Percentiles rank a stretch among this genome's conserved stretches.
These are phyloP conservation scores for Vireo griseus DNA, from an alignment of 2,797 vertebrate genomes.

Conservation along the genomic window DNA sequence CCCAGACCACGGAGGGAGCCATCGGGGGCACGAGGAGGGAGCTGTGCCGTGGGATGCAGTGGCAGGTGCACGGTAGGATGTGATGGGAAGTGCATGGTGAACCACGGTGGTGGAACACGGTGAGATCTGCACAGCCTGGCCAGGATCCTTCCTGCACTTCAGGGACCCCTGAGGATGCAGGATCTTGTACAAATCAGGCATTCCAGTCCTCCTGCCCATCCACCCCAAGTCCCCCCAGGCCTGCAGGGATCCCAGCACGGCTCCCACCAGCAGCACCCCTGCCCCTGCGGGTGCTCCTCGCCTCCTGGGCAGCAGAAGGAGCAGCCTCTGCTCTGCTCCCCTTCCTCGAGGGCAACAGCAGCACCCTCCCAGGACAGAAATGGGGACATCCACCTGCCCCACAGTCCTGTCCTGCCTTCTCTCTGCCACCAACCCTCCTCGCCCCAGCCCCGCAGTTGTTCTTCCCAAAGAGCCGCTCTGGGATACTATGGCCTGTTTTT, in stretches of 20 bases:
- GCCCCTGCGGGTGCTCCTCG: not conserved
- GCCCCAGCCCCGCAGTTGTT: rapidly evolving
- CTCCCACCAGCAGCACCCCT: not conserved
- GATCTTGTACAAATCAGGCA: not conserved
- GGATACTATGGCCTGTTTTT: constrained; percentile 10
- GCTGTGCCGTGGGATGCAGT: rapidly evolving
- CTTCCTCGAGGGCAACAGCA: not conserved
- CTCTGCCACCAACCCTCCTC: not conserved
- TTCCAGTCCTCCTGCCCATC: not conserved
- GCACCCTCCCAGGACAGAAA: not conserved
- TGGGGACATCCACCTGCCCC: not conserved
- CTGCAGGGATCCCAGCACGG: not conserved
- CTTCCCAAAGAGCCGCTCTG: not conserved
- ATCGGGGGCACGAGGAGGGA: rapidly evolving
- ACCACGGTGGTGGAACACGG: rapidly evolving
- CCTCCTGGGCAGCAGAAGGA: not conserved
- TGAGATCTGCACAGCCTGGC: not conserved
- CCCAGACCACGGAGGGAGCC: rapidly evolving
- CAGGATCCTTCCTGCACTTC: not conserved
- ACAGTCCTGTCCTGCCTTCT: not conserved
- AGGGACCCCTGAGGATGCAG: not conserved
- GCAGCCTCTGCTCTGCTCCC: not conserved
- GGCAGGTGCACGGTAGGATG: rapidly evolving
- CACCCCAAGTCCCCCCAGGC: not conserved
- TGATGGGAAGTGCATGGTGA: not conserved